Evolutionary conservation across 2,797 vertebrate genomes (phyloP).

Genomic region (Lutra lutra): DNA sequence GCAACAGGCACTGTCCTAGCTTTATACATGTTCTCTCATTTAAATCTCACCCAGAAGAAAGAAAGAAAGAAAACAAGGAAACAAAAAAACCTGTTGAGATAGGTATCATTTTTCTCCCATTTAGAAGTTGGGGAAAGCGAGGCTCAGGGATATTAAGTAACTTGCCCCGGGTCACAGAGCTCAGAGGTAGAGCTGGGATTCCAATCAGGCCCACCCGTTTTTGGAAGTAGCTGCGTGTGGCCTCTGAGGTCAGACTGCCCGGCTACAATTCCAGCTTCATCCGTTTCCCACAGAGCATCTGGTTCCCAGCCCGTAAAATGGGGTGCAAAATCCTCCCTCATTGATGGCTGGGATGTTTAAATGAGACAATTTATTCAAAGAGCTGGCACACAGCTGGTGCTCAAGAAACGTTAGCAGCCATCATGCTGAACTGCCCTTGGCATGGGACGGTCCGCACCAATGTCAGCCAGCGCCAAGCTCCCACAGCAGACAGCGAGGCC

Average conservation of each 20-base stretch:
- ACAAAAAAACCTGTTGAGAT: neutral
- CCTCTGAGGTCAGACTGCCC: neutral
- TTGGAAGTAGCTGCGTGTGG: neutral
- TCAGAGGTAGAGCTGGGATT: neutral
- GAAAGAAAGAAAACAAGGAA: neutral
- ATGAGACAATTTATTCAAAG: neutral
- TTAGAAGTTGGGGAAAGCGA: neutral
- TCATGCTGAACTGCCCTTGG: accelerated
- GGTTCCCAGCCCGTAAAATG: neutral
- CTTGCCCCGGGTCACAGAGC: neutral
- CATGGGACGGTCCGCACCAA: neutral
- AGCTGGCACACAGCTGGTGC: neutral
- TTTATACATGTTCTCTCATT: neutral
- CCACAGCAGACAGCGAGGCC: neutral
- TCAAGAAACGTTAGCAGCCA: neutral
- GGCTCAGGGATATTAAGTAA: neutral
- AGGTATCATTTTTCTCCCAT: neutral
- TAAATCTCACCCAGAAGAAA: neutral
- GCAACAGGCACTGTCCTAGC: neutral
- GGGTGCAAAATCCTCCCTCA: neutral
- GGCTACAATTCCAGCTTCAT: neutral
- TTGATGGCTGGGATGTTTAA: neutral
- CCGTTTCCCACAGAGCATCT: neutral
- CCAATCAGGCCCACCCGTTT: accelerated
- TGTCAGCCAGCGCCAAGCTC: no score